Percentiles rank a stretch among this genome's conserved stretches.
Conservation (phyloP, 2,113 vertebrate genomes). For the Barnardius zonarius region DNA sequence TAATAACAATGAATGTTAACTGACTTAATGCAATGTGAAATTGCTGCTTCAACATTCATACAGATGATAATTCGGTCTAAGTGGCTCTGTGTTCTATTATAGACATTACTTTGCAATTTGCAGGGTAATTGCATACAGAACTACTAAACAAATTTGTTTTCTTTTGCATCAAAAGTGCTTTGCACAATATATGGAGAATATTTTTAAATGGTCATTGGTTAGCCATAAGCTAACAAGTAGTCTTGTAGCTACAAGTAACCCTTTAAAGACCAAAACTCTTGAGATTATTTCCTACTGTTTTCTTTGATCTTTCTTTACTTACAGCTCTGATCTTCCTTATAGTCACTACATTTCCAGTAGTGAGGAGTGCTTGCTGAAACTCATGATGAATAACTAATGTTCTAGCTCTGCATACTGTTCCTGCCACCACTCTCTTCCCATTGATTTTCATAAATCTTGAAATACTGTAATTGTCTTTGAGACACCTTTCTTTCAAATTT, state of each 20-base stretch:
- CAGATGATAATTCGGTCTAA: slow-evolving; percentile 41
- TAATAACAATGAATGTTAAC: slow-evolving; percentile 44
- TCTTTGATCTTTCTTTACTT: not conserved
- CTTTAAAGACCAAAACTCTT: not conserved
- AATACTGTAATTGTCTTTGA: not conserved
- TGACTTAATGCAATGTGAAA: slow-evolving; percentile 55
- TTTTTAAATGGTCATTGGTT: not conserved
- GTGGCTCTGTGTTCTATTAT: slow-evolving; percentile 21
- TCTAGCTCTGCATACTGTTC: not conserved
- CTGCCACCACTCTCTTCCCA: not conserved
- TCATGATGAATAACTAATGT: not conserved
- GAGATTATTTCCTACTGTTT: not conserved
- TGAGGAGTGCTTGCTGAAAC: not conserved
- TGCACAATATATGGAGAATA: not conserved
- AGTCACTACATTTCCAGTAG: not conserved
- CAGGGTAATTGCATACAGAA: slow-evolving; percentile 24
- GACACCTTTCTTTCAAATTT: not conserved
- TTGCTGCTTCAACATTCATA: slow-evolving; percentile 27
- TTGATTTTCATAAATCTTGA: not conserved
- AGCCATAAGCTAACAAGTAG: not conserved
- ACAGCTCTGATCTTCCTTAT: not conserved
- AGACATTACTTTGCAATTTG: slow-evolving; percentile 50
- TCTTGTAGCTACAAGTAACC: not conserved
- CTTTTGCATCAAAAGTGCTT: slow-evolving; percentile 19
- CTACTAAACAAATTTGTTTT: slow-evolving; percentile 53